These are phyloP conservation scores for Acronicta psi DNA, from an alignment of 2,888 invertebrate species.

Conservation along the genomic window DNA sequence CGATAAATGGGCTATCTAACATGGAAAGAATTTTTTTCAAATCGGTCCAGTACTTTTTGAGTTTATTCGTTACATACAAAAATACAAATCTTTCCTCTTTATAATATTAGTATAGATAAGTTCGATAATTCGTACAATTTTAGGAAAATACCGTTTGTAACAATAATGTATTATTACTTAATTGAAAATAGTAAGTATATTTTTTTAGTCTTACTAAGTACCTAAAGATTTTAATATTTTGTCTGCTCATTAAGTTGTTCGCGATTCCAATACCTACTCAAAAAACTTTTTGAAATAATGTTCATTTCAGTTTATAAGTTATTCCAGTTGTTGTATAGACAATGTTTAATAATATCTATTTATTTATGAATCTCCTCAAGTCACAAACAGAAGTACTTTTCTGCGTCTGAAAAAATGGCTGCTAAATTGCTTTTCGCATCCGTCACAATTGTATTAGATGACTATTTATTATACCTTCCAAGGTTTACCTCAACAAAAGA, in stretches of 20 bases:
- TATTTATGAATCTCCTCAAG: conserved; percentile 34
- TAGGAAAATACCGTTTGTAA: conserved; percentile 12
- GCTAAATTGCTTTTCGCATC: conserved; percentile 45
- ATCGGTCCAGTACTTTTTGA: too few species aligned
- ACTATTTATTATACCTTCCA: conserved; percentile 38
- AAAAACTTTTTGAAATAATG: conserved; percentile 11
- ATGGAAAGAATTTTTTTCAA: too few species aligned
- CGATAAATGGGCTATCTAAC: too few species aligned
- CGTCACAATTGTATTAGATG: conserved; percentile 45
- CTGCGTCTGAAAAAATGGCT: conserved; percentile 23
- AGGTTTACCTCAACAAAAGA: conserved; percentile 20
- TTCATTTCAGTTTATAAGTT: conserved; percentile 9
- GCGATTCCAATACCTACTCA: neutral
- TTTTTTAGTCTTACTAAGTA: neutral
- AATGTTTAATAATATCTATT: conserved; percentile 26
- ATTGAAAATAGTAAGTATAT: too few species aligned
- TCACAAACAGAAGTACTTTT: conserved; percentile 38
- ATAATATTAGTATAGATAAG: too few species aligned
- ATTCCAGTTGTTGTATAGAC: conserved; percentile 17
- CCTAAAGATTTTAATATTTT: neutral
- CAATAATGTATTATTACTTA: too few species aligned
- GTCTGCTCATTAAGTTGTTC: neutral
- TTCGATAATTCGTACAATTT: too few species aligned
- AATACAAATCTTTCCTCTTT: too few species aligned
- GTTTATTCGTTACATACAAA: too few species aligned